A percentile compares a stretch with the other conserved stretches of the same genome.
These are phyloP conservation scores for Avahi laniger DNA, from an alignment of 2,797 vertebrate species.

Conservation along the genomic window DNA sequence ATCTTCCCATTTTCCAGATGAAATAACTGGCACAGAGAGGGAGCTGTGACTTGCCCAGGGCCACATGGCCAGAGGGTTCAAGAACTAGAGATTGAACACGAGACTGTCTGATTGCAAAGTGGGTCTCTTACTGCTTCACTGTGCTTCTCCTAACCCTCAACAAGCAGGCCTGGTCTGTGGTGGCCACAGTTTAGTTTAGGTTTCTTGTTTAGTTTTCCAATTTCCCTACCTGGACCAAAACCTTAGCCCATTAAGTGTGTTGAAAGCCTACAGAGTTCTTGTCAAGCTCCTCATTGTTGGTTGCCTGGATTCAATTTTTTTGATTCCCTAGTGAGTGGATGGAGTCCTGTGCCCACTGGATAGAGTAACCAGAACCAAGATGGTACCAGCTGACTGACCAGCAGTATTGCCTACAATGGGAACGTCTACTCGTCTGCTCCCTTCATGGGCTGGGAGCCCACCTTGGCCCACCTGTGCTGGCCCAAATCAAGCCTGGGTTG, in stretches of 20 bases:
- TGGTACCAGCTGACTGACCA: neutral
- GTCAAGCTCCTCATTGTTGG: neutral
- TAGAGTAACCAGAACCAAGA: neutral
- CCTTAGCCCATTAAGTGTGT: neutral
- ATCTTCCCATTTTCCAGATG: neutral
- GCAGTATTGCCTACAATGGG: neutral
- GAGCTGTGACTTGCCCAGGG: neutral
- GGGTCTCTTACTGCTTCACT: neutral
- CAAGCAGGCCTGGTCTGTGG: neutral
- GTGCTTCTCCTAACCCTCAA: neutral
- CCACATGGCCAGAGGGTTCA: neutral
- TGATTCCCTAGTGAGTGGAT: neutral
- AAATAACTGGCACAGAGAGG: neutral
- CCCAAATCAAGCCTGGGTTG: neutral
- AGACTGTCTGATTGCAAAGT: neutral
- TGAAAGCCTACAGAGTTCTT: neutral
- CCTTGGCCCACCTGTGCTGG: too few relatives aligned
- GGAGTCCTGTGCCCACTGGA: neutral
- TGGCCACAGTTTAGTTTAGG: neutral
- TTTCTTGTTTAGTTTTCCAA: neutral
- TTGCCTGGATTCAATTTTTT: neutral
- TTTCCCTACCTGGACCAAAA: neutral
- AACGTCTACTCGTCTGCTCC: neutral
- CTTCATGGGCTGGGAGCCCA: neutral
- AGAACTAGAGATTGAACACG: neutral